These are phyloP conservation scores for Eristalis pertinax DNA, from an alignment of 2,888 invertebrate species.

Conservation along the genomic window DNA sequence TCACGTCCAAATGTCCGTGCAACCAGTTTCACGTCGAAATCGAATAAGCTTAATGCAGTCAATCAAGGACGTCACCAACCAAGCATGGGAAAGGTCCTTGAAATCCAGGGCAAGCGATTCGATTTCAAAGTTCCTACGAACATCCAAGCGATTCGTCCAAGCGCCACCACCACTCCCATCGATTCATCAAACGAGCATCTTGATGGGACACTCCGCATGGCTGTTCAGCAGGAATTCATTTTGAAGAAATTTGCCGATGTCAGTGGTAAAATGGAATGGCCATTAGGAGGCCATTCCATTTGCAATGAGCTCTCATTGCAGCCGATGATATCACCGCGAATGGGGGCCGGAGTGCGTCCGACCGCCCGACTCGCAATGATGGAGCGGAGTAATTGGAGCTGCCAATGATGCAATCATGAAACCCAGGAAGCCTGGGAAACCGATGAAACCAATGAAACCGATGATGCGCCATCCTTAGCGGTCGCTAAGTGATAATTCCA, in stretches of 20 bases:
- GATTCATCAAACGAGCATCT: background rate
- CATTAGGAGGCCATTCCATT: background rate
- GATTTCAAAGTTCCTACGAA: no score
- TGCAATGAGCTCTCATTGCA: slow-evolving; percentile 5
- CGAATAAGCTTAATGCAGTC: no score
- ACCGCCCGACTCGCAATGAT: background rate
- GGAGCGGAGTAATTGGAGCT: background rate
- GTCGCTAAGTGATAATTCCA: slow-evolving; percentile 48
- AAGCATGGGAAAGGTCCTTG: no score
- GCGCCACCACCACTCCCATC: background rate
- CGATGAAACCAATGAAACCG: background rate
- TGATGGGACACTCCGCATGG: background rate
- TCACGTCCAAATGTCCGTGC: no score
- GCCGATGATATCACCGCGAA: slow-evolving; percentile 6
- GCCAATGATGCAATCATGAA: background rate
- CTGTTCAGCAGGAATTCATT: background rate
- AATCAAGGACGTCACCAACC: no score
- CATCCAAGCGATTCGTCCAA: no score
- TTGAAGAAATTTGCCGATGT: background rate
- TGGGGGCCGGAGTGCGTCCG: background rate
- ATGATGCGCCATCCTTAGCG: background rate
- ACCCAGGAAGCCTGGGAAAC: background rate
- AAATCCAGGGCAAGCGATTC: no score
- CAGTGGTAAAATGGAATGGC: background rate
- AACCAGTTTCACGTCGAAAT: no score